Percentiles rank a stretch among this genome's conserved stretches.
phyloP scores from a whole-genome alignment of 2,113 vertebrate genomes.

The Gnathonemus longibarbis region DNA sequence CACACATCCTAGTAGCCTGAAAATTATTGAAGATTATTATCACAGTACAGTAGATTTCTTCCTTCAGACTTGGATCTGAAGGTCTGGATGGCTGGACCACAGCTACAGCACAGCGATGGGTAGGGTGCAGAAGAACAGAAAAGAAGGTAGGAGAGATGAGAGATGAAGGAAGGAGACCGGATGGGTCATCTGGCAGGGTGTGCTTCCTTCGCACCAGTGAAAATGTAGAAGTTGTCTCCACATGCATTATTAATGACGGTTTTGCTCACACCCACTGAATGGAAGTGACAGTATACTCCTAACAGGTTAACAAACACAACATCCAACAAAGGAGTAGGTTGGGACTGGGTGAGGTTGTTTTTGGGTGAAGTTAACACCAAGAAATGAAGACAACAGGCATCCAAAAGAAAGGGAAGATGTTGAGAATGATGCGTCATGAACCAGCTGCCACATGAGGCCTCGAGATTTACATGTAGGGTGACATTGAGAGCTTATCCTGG shows the following conservation, averaged over 20 bases:
- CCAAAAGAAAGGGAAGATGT: background rate
- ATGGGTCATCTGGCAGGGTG: background rate
- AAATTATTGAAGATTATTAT: too few relatives aligned
- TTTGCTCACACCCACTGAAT: background rate
- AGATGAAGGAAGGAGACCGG: background rate
- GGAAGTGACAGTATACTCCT: background rate
- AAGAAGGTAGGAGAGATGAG: background rate
- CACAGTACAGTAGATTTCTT: background rate
- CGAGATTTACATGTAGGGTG: too few relatives aligned
- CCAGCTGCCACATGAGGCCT: background rate
- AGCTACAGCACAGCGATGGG: background rate
- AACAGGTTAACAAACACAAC: constrained; percentile 16
- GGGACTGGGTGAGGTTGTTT: background rate
- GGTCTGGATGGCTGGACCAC: background rate
- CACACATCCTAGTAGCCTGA: too few relatives aligned
- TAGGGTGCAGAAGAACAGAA: background rate
- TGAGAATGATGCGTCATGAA: background rate
- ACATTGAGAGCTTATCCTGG: background rate
- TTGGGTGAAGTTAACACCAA: background rate
- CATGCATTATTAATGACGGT: constrained; percentile 24
- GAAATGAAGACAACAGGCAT: background rate
- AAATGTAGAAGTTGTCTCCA: constrained; percentile 12
- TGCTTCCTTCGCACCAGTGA: background rate
- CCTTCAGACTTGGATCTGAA: background rate
- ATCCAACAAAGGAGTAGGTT: background rate